Evolutionary conservation across 2,113 vertebrate genomes (phyloP).

Genomic region (Hippocampus comes): DNA sequence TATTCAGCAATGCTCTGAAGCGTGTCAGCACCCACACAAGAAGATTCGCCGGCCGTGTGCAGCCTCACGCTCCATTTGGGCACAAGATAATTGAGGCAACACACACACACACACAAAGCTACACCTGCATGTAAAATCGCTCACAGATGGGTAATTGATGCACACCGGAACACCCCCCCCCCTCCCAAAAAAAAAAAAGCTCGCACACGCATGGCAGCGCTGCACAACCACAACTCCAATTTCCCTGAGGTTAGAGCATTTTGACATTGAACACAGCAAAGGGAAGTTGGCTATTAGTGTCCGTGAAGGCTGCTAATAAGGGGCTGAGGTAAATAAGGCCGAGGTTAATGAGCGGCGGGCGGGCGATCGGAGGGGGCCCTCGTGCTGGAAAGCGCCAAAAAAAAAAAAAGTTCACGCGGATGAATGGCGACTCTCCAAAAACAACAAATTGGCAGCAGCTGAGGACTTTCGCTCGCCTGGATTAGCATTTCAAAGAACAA

Average conservation of each 20-base stretch:
- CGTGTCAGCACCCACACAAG: slow-evolving; percentile 35
- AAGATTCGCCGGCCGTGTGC: slow-evolving; percentile 37
- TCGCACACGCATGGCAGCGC: not conserved
- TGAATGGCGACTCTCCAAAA: slow-evolving; percentile 59
- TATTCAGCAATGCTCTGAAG: slow-evolving; percentile 44
- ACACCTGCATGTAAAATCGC: slow-evolving; percentile 27
- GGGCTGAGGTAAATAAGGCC: slow-evolving; percentile 53
- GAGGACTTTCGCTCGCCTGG: slow-evolving; percentile 54
- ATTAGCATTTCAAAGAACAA: slow-evolving; percentile 67
- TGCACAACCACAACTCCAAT: slow-evolving; percentile 28
- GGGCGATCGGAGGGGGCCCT: not conserved
- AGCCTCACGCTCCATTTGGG: slow-evolving; percentile 44
- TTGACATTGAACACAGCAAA: slow-evolving; percentile 54
- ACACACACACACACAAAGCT: slow-evolving; percentile 14
- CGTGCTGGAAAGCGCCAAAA: slow-evolving; percentile 30
- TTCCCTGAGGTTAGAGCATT: slow-evolving; percentile 55
- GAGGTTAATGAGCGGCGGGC: slow-evolving; percentile 58
- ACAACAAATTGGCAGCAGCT: slow-evolving; percentile 59
- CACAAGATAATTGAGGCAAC: slow-evolving; percentile 49
- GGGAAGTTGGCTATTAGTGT: slow-evolving; percentile 46
- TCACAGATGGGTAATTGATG: slow-evolving; percentile 60
- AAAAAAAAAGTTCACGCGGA: slow-evolving; percentile 45
- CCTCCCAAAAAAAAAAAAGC: not conserved
- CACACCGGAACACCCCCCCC: not conserved
- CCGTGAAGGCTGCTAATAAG: slow-evolving; percentile 58